These are phyloP conservation scores for Autographa gamma DNA, from an alignment of 2,888 invertebrate genomes.

Conservation along the genomic window DNA sequence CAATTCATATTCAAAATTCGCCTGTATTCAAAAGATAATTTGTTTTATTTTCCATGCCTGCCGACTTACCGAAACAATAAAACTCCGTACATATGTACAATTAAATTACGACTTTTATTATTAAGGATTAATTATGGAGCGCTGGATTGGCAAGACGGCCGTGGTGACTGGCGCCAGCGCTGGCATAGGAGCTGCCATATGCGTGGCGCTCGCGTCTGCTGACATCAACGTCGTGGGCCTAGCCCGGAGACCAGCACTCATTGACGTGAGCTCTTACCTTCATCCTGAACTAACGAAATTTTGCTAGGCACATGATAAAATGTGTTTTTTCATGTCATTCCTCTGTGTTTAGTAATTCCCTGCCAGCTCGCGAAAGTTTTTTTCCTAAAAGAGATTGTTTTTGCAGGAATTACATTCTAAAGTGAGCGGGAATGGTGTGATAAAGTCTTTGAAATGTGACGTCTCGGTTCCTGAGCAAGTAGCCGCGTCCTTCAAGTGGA, in stretches of 20 bases:
- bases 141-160: conserved; percentile 79
- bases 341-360: no score
- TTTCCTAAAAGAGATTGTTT: not conserved
- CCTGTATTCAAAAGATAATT: no score
- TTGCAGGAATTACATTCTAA: not conserved
- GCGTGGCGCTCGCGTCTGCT: conserved; percentile 70
- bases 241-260: conserved; percentile 61
- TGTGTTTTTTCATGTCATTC: no score
- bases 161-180: conserved; percentile 84
- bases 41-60: no score
- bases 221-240: conserved; percentile 73
- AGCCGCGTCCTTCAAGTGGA: conserved; percentile 64
- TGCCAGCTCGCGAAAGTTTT: no score
- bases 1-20: no score
- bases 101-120: no score
- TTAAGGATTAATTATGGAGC: conserved; percentile 64
- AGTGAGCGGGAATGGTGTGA: conserved; percentile 51
- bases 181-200: conserved; percentile 79
- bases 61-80: no score
- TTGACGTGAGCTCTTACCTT: conserved; percentile 61
- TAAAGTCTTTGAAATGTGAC: conserved; percentile 66
- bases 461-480: conserved; percentile 61
- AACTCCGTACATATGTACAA: no score
- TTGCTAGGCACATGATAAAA: no score
- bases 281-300: no score